Percentiles rank a stretch among this genome's conserved stretches.
Conservation (phyloP, 1,140 invertebrate species). For the Pseudomyrmex flavicornis region DNA sequence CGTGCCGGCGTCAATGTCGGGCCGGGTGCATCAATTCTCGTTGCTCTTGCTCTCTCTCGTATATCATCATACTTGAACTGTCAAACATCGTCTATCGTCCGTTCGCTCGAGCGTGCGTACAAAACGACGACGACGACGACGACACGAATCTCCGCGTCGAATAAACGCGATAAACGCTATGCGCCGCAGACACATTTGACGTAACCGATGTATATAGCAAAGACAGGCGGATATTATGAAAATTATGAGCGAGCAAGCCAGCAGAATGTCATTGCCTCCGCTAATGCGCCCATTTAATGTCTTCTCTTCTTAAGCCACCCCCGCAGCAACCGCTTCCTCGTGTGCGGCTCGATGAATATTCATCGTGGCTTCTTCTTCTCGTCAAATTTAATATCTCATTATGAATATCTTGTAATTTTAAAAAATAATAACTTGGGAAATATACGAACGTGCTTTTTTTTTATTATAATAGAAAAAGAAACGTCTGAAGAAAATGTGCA, state of each 20-base stretch:
- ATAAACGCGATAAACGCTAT: neutral
- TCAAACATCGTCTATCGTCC: constrained; percentile 27
- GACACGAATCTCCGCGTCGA: constrained; percentile 7
- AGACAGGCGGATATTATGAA: constrained; percentile 7
- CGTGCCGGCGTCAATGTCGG: constrained; percentile 18
- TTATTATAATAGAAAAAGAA: too few relatives aligned
- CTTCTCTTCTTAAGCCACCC: constrained; percentile 51
- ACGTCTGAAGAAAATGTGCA: too few relatives aligned
- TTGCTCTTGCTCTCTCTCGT: neutral
- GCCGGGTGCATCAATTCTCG: neutral
- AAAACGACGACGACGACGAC: constrained; percentile 27
- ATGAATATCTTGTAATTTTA: neutral
- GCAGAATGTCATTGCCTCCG: constrained; percentile 34
- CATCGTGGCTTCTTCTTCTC: constrained; percentile 19
- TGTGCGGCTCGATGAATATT: constrained; percentile 48
- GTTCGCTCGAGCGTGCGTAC: neutral
- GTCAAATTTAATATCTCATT: neutral
- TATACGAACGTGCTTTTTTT: too few relatives aligned
- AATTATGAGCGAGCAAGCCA: constrained; percentile 7
- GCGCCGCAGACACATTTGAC: neutral
- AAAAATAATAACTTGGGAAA: too few relatives aligned
- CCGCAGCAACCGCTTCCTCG: constrained; percentile 35
- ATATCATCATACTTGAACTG: constrained; percentile 29
- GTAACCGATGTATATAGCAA: neutral
- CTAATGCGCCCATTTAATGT: constrained; percentile 51